Evolutionary conservation across 2,888 invertebrate species (phyloP).

Genomic region (Apodemia hepburni): DNA sequence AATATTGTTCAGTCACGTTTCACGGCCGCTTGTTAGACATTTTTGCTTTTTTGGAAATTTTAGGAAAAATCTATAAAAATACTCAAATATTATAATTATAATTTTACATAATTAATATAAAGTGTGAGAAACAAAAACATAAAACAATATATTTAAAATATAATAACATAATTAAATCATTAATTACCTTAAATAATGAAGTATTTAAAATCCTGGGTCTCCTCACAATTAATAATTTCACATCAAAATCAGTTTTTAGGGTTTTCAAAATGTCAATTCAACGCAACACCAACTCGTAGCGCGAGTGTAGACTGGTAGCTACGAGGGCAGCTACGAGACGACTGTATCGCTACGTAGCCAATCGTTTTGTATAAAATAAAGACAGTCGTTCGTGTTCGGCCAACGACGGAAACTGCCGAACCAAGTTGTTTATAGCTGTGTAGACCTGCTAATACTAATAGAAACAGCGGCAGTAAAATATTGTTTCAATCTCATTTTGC

Average conservation of each 20-base stretch:
- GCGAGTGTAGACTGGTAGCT: slow-evolving; percentile 30
- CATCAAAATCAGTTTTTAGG: background rate
- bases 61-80: background rate
- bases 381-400: slow-evolving; percentile 48
- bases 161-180: background rate
- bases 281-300: slow-evolving; percentile 23
- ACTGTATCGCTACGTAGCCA: slow-evolving; percentile 63
- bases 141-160: background rate
- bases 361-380: slow-evolving; percentile 49
- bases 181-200: background rate
- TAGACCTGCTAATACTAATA: slow-evolving; percentile 29
- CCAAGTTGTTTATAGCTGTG: slow-evolving; percentile 48
- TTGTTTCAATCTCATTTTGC: slow-evolving; percentile 1
- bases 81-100: background rate
- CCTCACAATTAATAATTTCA: background rate
- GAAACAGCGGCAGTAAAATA: slow-evolving; percentile 19
- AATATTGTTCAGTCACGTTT: background rate
- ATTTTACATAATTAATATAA: too few species aligned
- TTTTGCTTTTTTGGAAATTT: background rate
- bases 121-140: too few species aligned
- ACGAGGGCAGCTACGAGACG: slow-evolving; percentile 59
- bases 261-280: background rate
- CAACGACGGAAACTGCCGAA: slow-evolving; percentile 55
- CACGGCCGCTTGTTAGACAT: background rate
- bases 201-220: background rate